A percentile compares a stretch with the other conserved stretches of the same genome.
phyloP scores from a whole-genome alignment of 2,113 vertebrate genomes.

The Mormoops blainvillei region DNA sequence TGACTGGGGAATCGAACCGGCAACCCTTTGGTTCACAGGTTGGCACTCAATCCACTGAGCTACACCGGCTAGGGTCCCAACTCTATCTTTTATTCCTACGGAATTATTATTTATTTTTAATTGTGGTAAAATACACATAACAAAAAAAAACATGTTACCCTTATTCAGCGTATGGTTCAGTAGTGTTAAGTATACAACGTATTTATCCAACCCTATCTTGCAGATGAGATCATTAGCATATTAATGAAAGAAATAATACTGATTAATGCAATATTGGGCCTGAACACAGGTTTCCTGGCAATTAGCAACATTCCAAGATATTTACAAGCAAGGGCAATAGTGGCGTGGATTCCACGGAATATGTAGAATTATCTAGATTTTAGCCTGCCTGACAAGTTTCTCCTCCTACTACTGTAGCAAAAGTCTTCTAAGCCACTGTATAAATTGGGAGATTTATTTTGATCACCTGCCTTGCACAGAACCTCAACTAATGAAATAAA shows the following conservation, averaged over 20 bases:
- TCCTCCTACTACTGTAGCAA: neutral
- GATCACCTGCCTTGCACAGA: neutral
- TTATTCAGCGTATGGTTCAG: neutral
- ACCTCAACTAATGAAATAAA: neutral
- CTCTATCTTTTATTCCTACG: neutral
- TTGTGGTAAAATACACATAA: neutral
- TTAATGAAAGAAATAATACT: conserved; percentile 12
- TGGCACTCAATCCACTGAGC: too few relatives aligned
- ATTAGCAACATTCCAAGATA: conserved; percentile 2
- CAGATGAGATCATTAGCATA: neutral
- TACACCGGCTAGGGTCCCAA: too few relatives aligned
- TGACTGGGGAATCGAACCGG: too few relatives aligned
- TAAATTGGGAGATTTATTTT: conserved; percentile 8
- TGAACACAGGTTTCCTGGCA: neutral
- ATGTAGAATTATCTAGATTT: neutral
- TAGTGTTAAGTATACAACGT: neutral
- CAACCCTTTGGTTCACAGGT: too few relatives aligned
- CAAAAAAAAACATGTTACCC: neutral
- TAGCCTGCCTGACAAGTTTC: neutral
- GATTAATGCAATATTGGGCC: neutral
- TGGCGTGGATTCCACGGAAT: neutral
- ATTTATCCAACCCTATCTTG: neutral
- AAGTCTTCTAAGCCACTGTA: conserved; percentile 13
- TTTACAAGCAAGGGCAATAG: neutral
- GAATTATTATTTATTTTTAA: conserved; percentile 23